Evolutionary conservation across 1,140 invertebrate species (phyloP).

Genomic region (Bombus difficillimus): DNA sequence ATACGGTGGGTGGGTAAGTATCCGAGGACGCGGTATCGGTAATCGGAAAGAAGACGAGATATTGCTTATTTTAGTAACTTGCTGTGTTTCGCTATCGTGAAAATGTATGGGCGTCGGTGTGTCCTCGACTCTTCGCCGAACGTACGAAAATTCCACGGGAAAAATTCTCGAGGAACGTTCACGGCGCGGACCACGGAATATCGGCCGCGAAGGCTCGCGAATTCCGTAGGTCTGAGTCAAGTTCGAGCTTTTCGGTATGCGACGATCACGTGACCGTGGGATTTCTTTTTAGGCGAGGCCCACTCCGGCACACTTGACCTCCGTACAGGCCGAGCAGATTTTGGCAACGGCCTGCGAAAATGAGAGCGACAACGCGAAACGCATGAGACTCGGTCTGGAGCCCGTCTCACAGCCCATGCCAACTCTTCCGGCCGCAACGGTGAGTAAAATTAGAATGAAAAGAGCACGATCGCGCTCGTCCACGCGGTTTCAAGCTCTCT

Average conservation of each 20-base stretch:
- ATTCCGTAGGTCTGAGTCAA: constrained; percentile 29
- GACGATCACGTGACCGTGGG: constrained; percentile 47
- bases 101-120: too few species aligned
- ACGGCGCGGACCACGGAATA: constrained; percentile 1
- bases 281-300: constrained; percentile 88
- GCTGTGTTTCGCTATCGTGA: too few species aligned
- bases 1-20: too few species aligned
- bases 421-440: constrained; percentile 85
- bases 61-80: too few species aligned
- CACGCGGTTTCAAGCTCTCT: neutral
- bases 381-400: constrained; percentile 97
- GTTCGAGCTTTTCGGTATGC: constrained; percentile 40
- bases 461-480: neutral
- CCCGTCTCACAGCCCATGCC: constrained; percentile 95
- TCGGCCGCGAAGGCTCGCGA: neutral
- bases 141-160: neutral
- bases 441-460: constrained; percentile 71
- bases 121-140: too few species aligned
- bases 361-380: constrained; percentile 97
- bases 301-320: constrained; percentile 97
- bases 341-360: constrained; percentile 97
- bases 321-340: constrained; percentile 97
- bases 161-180: neutral
- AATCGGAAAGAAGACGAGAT: too few species aligned
- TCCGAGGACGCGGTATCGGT: accelerated